Conservation (phyloP, 2,888 invertebrate species). For the Smittia sp. region DNA sequence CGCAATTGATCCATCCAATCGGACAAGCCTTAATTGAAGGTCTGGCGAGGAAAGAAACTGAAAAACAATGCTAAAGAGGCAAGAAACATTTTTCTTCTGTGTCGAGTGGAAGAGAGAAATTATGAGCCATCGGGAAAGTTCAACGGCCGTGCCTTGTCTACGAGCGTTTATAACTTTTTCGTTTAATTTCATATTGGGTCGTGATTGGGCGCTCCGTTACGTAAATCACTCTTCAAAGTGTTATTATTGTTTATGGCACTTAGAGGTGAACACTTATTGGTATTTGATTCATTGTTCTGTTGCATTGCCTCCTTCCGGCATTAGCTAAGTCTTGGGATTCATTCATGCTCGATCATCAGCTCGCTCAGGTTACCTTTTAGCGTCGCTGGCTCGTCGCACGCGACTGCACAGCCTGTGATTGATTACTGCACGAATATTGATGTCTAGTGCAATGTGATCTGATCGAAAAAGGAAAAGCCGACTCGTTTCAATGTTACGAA, state of each 20-base stretch:
- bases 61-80: conserved; percentile 15
- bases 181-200: conserved; percentile 22
- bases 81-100: background rate
- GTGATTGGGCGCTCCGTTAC: conserved; percentile 31
- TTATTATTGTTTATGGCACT: conserved; percentile 6
- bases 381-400: too few relatives aligned
- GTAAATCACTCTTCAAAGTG: background rate
- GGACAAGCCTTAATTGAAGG: conserved; percentile 26
- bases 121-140: conserved; percentile 31
- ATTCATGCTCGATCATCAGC: background rate
- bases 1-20: background rate
- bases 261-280: conserved; percentile 4
- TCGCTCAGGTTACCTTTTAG: too few relatives aligned
- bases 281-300: background rate
- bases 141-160: conserved; percentile 29
- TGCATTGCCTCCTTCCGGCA: too few relatives aligned
- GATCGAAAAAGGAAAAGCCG: background rate
- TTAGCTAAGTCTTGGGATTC: background rate
- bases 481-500: conserved; percentile 36
- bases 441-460: background rate
- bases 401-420: too few relatives aligned
- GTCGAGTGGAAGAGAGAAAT: conserved; percentile 16
- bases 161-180: conserved; percentile 8
- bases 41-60: conserved; percentile 7
- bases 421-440: background rate